Evolutionary conservation across 2,888 invertebrate genomes (phyloP).

Genomic region (Clepsis dumicolana): DNA sequence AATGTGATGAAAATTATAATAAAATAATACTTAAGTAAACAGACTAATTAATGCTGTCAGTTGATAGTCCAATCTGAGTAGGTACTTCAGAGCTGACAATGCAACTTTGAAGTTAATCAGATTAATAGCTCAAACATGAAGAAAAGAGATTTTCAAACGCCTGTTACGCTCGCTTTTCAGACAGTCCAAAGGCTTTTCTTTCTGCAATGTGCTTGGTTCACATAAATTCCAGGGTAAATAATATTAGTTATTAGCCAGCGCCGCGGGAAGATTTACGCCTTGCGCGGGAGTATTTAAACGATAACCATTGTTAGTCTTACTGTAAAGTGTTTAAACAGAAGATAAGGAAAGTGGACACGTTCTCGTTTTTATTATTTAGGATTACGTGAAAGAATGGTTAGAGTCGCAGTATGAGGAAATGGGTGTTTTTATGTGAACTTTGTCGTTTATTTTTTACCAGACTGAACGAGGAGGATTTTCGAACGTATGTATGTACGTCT

Average conservation of each 20-base stretch:
- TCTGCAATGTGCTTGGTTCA: slow-evolving; percentile 50
- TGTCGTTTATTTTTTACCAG: no score
- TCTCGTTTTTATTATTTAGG: no score
- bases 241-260: slow-evolving; percentile 67
- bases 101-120: no score
- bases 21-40: no score
- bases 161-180: neutral
- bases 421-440: no score
- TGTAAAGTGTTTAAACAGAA: neutral
- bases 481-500: no score
- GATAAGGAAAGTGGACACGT: neutral
- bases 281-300: slow-evolving; percentile 41
- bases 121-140: no score
- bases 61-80: no score
- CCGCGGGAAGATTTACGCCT: slow-evolving; percentile 51
- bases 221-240: slow-evolving; percentile 73
- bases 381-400: neutral
- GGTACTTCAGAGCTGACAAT: no score
- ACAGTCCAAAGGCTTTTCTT: slow-evolving; percentile 7
- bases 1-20: no score
- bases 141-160: neutral
- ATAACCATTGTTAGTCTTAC: slow-evolving; percentile 13
- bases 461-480: no score
- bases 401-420: neutral
- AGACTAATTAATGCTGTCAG: no score